A percentile compares a stretch with the other conserved stretches of the same genome.
Evolutionary conservation across 2,113 vertebrate species (phyloP).

Genomic region (Colinus virginianus): DNA sequence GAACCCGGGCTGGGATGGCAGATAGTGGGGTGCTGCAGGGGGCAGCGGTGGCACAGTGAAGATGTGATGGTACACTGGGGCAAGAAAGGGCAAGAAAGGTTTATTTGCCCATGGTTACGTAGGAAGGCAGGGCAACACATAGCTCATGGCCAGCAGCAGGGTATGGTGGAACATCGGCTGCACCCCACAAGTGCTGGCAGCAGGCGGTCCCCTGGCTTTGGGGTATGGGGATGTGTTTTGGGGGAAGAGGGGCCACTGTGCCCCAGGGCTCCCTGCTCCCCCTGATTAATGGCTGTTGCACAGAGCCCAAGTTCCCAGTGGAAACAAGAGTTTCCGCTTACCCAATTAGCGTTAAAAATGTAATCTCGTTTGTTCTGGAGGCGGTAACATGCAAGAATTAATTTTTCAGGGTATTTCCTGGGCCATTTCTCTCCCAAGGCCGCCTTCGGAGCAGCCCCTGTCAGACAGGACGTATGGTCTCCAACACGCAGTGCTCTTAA

Average conservation of each 20-base stretch:
- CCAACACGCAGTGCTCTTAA: background rate
- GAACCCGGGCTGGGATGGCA: background rate
- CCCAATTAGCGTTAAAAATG: constrained; percentile 32
- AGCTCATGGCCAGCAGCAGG: background rate
- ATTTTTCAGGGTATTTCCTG: background rate
- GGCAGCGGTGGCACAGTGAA: background rate
- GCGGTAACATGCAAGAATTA: constrained; percentile 24
- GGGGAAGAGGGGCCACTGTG: rapidly evolving
- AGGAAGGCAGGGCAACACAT: rapidly evolving
- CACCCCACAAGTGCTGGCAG: background rate
- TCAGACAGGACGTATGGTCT: constrained; percentile 41
- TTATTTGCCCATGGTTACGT: background rate
- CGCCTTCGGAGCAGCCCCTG: constrained; percentile 22
- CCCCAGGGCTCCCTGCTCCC: rapidly evolving
- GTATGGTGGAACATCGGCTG: background rate
- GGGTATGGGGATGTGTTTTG: rapidly evolving
- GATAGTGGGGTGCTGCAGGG: background rate
- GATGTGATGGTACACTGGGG: background rate
- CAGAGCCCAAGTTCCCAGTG: background rate
- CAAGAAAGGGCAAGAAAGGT: background rate
- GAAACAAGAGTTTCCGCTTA: constrained; percentile 2
- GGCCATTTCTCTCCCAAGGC: constrained; percentile 43
- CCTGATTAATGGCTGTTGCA: constrained; percentile 16
- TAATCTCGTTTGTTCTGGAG: constrained; percentile 58
- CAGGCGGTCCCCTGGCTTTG: background rate